phyloP scores from a whole-genome alignment of 2,888 invertebrate species.

The Nemotelus nigrinus region DNA sequence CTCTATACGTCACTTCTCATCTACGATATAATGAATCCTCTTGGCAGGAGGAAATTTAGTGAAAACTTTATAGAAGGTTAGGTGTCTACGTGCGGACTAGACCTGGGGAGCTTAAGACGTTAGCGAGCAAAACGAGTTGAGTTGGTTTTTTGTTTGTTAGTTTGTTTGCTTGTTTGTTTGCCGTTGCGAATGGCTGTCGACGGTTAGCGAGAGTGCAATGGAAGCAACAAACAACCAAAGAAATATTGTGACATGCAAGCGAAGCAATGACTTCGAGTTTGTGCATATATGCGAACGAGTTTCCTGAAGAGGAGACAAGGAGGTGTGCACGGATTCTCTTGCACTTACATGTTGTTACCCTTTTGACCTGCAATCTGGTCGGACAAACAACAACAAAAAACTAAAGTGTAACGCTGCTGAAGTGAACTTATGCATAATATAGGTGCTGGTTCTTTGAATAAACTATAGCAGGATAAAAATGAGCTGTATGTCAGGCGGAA shows the following conservation, averaged over 20 bases:
- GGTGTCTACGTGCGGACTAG: not conserved
- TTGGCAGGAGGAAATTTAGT: not conserved
- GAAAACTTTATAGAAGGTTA: not conserved
- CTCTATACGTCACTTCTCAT: conserved; percentile 22
- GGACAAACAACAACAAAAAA: not conserved
- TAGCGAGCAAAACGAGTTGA: not conserved
- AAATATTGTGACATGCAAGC: conserved; percentile 6
- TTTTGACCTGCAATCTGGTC: conserved; percentile 31
- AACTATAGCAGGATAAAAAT: no score
- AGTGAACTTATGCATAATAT: no score
- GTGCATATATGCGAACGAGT: not conserved
- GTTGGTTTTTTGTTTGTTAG: not conserved
- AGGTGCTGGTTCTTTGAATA: no score
- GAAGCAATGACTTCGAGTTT: not conserved
- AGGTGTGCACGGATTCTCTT: conserved; percentile 21
- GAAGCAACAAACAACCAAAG: not conserved
- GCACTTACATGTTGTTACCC: conserved; percentile 28
- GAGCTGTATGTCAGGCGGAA: no score
- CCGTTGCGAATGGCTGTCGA: not conserved
- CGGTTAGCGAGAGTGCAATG: not conserved
- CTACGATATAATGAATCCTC: conserved; percentile 26
- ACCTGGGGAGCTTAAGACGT: not conserved
- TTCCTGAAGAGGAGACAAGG: conserved; percentile 1
- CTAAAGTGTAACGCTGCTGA: not conserved
- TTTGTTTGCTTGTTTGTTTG: not conserved